phyloP scores from a whole-genome alignment of 1,140 invertebrate genomes.

The Arion vulgaris region DNA sequence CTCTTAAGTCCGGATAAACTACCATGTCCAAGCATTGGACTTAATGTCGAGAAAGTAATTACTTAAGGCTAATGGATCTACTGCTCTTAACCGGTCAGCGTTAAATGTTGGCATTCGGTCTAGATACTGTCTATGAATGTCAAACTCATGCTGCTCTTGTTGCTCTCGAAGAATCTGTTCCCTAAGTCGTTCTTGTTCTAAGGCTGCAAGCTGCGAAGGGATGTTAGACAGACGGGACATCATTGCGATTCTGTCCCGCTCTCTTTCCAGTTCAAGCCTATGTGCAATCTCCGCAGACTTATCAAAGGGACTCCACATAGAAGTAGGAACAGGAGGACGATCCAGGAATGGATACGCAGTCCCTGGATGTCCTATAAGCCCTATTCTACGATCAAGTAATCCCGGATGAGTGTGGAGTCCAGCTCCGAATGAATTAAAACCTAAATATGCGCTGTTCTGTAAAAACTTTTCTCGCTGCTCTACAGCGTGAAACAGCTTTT shows the following conservation, averaged over 20 bases:
- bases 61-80: conserved; percentile 43
- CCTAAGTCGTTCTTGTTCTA: conserved; percentile 57
- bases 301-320: conserved; percentile 60
- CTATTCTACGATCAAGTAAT: conserved; percentile 16
- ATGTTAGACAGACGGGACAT: conserved; percentile 39
- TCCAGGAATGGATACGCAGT: conserved; percentile 44
- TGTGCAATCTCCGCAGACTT: conserved; percentile 51
- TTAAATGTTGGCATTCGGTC: conserved; percentile 53
- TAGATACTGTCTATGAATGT: conserved; percentile 47
- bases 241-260: conserved; percentile 50
- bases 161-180: conserved; percentile 56
- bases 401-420: conserved; percentile 13
- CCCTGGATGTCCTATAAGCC: conserved; percentile 26
- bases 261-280: conserved; percentile 55
- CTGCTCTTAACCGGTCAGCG: conserved; percentile 48
- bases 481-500: conserved; percentile 44
- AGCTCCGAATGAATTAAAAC: conserved; percentile 11
- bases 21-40: conserved; percentile 52
- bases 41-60: conserved; percentile 51
- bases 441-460: conserved; percentile 19
- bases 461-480: conserved; percentile 35
- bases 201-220: conserved; percentile 40
- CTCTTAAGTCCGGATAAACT: conserved; percentile 46
- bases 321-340: conserved; percentile 44
- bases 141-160: conserved; percentile 43